Evolutionary conservation across 2,113 vertebrate species (phyloP).

Genomic region (Cromileptes altivelis): DNA sequence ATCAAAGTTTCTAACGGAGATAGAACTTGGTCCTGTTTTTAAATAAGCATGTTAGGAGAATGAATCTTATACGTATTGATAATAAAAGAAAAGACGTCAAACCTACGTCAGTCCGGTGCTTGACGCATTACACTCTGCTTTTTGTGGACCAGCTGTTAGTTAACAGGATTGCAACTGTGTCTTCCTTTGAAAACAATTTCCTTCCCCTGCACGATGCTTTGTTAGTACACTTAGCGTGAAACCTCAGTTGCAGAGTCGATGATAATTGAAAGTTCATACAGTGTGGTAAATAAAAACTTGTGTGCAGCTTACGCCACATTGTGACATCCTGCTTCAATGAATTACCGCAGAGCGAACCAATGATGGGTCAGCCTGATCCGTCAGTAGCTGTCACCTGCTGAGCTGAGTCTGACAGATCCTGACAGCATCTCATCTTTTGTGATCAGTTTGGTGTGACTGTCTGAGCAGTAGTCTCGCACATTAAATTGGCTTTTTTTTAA

Average conservation of each 20-base stretch:
- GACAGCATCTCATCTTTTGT: conserved; percentile 21
- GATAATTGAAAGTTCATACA: not conserved
- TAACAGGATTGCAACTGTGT: not conserved
- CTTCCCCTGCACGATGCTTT: not conserved
- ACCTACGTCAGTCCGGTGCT: not conserved
- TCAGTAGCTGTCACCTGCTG: not conserved
- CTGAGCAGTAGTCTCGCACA: not conserved
- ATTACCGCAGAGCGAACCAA: not conserved
- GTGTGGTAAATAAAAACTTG: not conserved
- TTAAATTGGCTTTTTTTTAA: conserved; percentile 2
- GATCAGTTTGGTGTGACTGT: not conserved
- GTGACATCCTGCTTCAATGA: conserved; percentile 3
- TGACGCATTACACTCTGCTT: not conserved
- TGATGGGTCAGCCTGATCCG: conserved; percentile 9
- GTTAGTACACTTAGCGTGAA: not conserved
- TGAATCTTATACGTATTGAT: not conserved
- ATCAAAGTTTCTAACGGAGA: not conserved
- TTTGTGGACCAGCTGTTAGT: not conserved
- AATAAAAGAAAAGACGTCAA: not conserved
- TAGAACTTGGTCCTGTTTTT: not conserved
- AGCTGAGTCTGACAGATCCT: conserved; percentile 6
- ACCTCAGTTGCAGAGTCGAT: not conserved
- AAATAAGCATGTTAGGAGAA: not conserved
- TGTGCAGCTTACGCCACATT: not conserved
- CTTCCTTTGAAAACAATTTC: not conserved